A percentile compares a stretch with the other conserved stretches of the same genome.
Evolutionary conservation across 1,140 invertebrate genomes (phyloP).

Genomic region (Ceratitis capitata): DNA sequence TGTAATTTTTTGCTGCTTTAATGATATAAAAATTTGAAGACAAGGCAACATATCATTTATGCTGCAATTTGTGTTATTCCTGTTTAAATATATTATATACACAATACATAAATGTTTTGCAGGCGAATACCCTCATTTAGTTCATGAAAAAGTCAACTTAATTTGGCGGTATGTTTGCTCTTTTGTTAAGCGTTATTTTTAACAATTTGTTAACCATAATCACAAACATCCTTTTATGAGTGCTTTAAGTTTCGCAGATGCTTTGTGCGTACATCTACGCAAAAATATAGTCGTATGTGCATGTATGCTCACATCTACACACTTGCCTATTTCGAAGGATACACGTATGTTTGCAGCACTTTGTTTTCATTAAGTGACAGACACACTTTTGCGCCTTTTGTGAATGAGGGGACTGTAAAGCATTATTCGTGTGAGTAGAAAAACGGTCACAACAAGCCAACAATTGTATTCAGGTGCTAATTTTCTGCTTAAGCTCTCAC

Average conservation of each 20-base stretch:
- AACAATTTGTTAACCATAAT: neutral
- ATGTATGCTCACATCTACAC: too few relatives aligned
- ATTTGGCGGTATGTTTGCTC: neutral
- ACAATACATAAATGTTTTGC: too few relatives aligned
- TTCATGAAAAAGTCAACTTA: neutral
- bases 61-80: neutral
- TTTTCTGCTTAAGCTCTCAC: neutral
- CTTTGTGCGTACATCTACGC: neutral
- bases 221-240: neutral
- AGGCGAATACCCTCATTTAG: too few relatives aligned
- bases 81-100: neutral
- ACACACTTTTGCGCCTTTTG: conserved; percentile 23
- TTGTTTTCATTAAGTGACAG: conserved; percentile 28
- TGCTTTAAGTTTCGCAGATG: neutral
- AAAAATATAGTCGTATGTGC: too few relatives aligned
- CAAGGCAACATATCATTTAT: neutral
- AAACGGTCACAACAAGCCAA: neutral
- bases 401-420: neutral
- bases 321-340: too few relatives aligned
- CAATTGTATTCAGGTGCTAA: conserved; percentile 3
- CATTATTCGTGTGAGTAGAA: neutral
- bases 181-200: neutral
- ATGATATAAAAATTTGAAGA: too few relatives aligned
- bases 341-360: neutral
- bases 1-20: too few relatives aligned